These are phyloP conservation scores for Rhinoraja longicauda DNA, from an alignment of 2,797 vertebrate genomes.

Conservation along the genomic window DNA sequence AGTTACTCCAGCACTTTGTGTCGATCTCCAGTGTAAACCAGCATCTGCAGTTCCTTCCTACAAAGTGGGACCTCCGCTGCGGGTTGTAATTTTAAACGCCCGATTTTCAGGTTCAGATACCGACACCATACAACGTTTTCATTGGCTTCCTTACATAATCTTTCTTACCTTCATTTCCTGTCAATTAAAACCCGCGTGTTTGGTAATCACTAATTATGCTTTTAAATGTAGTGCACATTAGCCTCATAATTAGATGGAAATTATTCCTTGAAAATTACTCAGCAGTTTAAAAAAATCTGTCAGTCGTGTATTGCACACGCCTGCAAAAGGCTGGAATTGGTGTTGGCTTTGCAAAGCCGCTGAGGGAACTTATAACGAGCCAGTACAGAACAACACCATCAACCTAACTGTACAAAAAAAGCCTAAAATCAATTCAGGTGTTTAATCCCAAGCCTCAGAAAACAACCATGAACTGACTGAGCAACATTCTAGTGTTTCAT, in stretches of 20 bases:
- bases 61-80: no score
- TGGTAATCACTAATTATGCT: background rate
- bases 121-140: background rate
- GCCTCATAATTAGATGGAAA: background rate
- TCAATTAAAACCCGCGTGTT: background rate
- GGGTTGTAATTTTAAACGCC: background rate
- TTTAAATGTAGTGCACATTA: background rate
- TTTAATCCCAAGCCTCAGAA: background rate
- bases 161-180: background rate
- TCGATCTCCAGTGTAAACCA: no score
- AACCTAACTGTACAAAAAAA: background rate
- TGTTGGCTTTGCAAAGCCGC: background rate
- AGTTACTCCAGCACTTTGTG: no score
- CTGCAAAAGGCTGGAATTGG: background rate
- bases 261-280: constrained; percentile 3
- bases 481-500: background rate
- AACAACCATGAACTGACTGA: background rate
- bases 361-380: background rate
- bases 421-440: background rate
- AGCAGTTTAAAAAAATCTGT: background rate
- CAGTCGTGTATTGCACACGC: no score
- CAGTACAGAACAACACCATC: background rate
- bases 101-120: background rate
- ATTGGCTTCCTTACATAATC: background rate
- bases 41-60: no score